Evolutionary conservation across 2,888 invertebrate species (phyloP).

Genomic region (Ypsolopha scabrella): DNA sequence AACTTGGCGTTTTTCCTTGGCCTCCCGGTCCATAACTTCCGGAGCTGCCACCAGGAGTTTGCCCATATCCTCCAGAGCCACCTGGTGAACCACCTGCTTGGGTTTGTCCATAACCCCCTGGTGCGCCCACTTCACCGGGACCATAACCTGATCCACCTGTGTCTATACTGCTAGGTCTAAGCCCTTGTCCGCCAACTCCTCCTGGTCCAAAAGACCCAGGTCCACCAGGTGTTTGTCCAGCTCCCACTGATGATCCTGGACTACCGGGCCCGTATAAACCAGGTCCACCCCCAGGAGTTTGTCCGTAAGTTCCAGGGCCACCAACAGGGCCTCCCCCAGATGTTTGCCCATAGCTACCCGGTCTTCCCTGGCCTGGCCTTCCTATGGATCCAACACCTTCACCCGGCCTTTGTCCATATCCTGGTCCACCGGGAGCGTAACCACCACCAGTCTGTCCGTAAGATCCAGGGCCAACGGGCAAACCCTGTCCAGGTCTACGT

Average conservation of each 20-base stretch:
- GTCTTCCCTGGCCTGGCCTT: slow-evolving; percentile 3
- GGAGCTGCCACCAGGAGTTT: neutral
- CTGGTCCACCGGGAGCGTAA: neutral
- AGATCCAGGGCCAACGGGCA: slow-evolving; percentile 1
- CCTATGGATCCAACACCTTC: slow-evolving; percentile 4
- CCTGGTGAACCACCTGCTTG: neutral
- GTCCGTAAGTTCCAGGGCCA: neutral
- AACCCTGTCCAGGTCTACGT: slow-evolving; percentile 2
- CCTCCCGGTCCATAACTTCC: neutral
- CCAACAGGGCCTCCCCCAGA: neutral
- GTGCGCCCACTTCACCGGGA: slow-evolving; percentile 12
- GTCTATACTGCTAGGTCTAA: too few species aligned
- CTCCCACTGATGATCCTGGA: neutral
- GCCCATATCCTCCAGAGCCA: neutral
- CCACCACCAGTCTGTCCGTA: neutral
- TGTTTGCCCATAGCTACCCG: slow-evolving; percentile 3
- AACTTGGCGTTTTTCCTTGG: neutral
- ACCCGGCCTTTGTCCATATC: slow-evolving; percentile 9
- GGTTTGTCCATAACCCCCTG: slow-evolving; percentile 2
- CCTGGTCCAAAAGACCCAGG: neutral
- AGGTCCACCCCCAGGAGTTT: neutral
- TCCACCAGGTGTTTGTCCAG: neutral
- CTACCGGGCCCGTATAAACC: neutral
- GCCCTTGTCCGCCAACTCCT: slow-evolving; percentile 3
- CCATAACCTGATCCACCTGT: too few species aligned